Conservation (phyloP, 1,140 invertebrate species). For the Grapholita molesta region DNA sequence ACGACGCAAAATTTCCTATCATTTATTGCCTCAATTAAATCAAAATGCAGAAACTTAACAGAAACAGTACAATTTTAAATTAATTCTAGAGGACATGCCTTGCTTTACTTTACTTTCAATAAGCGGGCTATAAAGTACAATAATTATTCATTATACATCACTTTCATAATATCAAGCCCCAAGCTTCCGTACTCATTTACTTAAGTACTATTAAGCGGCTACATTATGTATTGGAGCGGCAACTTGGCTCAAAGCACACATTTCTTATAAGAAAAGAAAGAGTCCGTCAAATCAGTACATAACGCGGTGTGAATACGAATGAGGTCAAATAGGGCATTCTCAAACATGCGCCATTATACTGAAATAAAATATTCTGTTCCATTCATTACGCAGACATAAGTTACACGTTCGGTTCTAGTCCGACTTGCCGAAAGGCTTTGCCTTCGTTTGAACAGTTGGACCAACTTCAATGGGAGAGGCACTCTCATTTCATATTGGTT, state of each 20-base stretch:
- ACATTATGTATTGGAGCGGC: conserved; percentile 30
- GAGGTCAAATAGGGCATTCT: conserved; percentile 71
- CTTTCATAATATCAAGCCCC: not conserved
- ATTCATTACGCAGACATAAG: conserved; percentile 61
- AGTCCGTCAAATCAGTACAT: conserved; percentile 56
- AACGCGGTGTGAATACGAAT: conserved; percentile 72
- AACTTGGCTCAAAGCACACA: conserved; percentile 40
- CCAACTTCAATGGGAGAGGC: conserved; percentile 9
- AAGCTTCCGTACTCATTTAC: not conserved
- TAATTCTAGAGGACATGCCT: not conserved
- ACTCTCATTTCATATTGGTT: conserved; percentile 14
- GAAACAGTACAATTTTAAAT: too few species aligned
- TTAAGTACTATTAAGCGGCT: not conserved
- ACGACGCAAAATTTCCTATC: too few species aligned
- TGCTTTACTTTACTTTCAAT: not conserved
- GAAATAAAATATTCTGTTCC: conserved; percentile 74
- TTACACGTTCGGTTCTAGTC: conserved; percentile 40
- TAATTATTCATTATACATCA: not conserved
- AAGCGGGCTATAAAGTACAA: not conserved
- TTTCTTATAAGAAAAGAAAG: conserved; percentile 48
- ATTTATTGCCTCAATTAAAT: too few species aligned
- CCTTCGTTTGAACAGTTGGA: conserved; percentile 65
- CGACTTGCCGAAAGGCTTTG: conserved; percentile 60
- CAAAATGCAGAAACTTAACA: too few species aligned
- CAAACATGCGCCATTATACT: conserved; percentile 60